Percentiles rank a stretch among this genome's conserved stretches.
Evolutionary conservation across 2,888 invertebrate species (phyloP).

Genomic region (Ptilodon capucinus): DNA sequence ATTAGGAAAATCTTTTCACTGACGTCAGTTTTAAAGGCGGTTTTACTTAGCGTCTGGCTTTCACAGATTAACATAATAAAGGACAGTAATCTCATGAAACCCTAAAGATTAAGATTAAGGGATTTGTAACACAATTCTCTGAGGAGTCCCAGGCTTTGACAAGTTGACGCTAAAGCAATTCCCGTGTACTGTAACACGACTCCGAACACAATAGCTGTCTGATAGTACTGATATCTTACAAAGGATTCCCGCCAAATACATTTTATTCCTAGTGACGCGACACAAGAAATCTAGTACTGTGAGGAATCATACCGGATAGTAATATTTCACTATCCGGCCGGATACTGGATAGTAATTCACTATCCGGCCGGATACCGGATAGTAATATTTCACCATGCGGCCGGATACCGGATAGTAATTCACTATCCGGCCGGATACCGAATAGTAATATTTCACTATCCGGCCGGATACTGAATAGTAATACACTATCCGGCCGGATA

Average conservation of each 20-base stretch:
- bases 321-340: too few relatives aligned
- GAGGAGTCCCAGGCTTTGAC: conserved; percentile 20
- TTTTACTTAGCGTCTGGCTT: conserved; percentile 7
- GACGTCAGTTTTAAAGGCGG: not conserved
- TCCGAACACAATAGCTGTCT: conserved; percentile 28
- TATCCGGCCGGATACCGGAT: too few relatives aligned
- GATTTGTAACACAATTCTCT: conserved; percentile 22
- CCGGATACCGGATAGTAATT: too few relatives aligned
- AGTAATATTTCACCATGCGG: too few relatives aligned
- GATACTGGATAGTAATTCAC: too few relatives aligned
- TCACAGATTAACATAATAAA: conserved; percentile 17
- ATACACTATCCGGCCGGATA: too few relatives aligned
- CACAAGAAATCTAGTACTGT: conserved; percentile 2
- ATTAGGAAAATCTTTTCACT: not conserved
- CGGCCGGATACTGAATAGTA: too few relatives aligned
- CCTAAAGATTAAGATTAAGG: conserved; percentile 19
- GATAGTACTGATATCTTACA: conserved; percentile 28
- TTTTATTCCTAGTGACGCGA: conserved; percentile 24
- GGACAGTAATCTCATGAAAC: conserved; percentile 17
- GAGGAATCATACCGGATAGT: too few relatives aligned
- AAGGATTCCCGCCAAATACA: conserved; percentile 26
- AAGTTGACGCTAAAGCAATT: conserved; percentile 26
- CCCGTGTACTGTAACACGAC: conserved; percentile 21
- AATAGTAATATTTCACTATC: too few relatives aligned
- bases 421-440: too few relatives aligned